Percentiles rank a stretch among this genome's conserved stretches.
phyloP scores from a whole-genome alignment of 2,888 invertebrate species.

The Protophormia terraenovae region DNA sequence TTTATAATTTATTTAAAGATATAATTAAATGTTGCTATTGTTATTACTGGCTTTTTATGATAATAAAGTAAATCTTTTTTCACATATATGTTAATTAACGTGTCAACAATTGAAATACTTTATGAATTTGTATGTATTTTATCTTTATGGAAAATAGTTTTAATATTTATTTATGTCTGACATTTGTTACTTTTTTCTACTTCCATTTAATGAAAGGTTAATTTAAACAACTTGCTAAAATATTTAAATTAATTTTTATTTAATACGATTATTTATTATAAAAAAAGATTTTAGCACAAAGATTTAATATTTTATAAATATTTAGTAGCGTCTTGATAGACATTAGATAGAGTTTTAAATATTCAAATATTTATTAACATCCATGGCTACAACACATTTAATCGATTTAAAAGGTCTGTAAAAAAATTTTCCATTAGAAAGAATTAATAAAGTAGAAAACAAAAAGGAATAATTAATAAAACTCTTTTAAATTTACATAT shows the following conservation, averaged over 20 bases:
- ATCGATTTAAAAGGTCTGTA: neutral
- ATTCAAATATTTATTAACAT: neutral
- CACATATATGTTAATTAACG: slow-evolving; percentile 41
- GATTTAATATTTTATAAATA: neutral
- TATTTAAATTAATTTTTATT: neutral
- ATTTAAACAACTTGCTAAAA: neutral
- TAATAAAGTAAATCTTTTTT: slow-evolving; percentile 22
- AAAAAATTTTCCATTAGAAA: no score
- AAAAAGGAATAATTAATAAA: no score
- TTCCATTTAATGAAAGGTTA: neutral
- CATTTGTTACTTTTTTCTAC: neutral
- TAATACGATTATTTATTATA: neutral
- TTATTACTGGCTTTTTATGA: neutral
- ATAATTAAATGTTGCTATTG: neutral
- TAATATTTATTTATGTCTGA: neutral
- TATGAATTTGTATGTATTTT: neutral
- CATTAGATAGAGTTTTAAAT: neutral
- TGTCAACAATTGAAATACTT: slow-evolving; percentile 35
- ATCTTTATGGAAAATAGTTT: slow-evolving; percentile 14
- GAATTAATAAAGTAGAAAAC: no score
- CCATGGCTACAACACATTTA: neutral
- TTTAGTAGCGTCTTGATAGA: neutral
- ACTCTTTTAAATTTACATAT: no score
- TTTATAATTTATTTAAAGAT: neutral
- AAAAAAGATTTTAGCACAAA: neutral